Percentiles rank a stretch among this genome's conserved stretches.
phyloP scores from a whole-genome alignment of 2,797 vertebrate genomes.

The Catharus ustulatus region DNA sequence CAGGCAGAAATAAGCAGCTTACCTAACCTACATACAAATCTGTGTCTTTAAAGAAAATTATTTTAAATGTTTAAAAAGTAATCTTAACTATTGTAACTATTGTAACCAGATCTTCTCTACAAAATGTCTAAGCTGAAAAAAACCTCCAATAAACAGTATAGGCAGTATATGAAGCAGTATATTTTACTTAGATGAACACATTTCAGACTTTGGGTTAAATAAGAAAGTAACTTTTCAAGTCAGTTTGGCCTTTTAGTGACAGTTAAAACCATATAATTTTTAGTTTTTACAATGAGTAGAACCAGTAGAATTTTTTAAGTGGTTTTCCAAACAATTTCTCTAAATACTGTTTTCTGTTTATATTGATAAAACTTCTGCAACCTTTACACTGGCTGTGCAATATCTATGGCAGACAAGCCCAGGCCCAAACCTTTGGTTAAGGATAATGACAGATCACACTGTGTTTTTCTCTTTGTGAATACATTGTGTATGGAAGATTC shows the following conservation, averaged over 20 bases:
- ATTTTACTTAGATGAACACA: neutral
- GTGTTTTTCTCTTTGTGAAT: neutral
- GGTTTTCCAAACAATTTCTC: neutral
- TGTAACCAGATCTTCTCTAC: neutral
- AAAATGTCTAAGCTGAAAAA: neutral
- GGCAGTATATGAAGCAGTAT: neutral
- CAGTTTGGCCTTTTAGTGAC: neutral
- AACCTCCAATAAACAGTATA: rapidly evolving
- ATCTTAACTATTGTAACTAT: neutral
- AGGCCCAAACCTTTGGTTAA: neutral
- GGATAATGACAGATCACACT: neutral
- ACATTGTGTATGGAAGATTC: neutral
- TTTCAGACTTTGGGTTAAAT: neutral
- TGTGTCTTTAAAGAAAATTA: neutral
- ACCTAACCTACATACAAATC: neutral
- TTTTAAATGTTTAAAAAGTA: neutral
- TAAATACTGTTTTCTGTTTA: neutral
- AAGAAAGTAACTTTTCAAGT: neutral
- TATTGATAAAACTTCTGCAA: neutral
- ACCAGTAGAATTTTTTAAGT: neutral
- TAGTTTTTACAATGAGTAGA: neutral
- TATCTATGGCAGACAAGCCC: neutral
- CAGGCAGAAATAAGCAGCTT: neutral
- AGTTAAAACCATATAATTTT: neutral
- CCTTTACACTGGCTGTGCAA: neutral